Conservation (phyloP, 2,797 vertebrate genomes). For the Macropus fuliginosus region DNA sequence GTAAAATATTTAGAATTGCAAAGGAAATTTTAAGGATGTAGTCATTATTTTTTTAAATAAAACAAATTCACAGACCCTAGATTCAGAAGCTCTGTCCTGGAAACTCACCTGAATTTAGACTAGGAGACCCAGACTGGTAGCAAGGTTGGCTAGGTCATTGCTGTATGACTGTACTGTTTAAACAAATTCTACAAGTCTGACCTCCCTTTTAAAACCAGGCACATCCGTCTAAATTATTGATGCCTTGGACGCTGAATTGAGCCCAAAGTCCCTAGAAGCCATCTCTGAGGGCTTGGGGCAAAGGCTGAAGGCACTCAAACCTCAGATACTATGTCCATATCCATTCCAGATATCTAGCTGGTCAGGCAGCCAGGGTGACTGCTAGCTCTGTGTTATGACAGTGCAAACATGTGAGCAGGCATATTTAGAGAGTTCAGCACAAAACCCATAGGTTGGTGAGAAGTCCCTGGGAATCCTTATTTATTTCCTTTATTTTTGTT, state of each 20-base stretch:
- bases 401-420: background rate
- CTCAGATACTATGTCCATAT: background rate
- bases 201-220: background rate
- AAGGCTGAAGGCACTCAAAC: background rate
- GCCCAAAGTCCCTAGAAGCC: background rate
- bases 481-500: conserved; percentile 74
- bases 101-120: background rate
- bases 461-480: conserved; percentile 42
- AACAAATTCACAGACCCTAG: background rate
- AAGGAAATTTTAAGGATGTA: background rate
- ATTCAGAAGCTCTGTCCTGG: background rate
- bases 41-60: background rate
- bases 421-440: conserved; percentile 24
- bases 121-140: background rate
- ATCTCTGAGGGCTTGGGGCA: background rate
- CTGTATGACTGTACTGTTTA: background rate
- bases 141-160: background rate
- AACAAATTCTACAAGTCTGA: background rate
- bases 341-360: background rate
- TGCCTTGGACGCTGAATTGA: background rate
- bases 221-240: background rate
- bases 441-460: conserved; percentile 23
- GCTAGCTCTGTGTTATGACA: background rate
- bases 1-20: background rate
- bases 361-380: background rate